These are phyloP conservation scores for Dicrurus megarhynchus DNA, from an alignment of 2,113 vertebrate species.

Conservation along the genomic window DNA sequence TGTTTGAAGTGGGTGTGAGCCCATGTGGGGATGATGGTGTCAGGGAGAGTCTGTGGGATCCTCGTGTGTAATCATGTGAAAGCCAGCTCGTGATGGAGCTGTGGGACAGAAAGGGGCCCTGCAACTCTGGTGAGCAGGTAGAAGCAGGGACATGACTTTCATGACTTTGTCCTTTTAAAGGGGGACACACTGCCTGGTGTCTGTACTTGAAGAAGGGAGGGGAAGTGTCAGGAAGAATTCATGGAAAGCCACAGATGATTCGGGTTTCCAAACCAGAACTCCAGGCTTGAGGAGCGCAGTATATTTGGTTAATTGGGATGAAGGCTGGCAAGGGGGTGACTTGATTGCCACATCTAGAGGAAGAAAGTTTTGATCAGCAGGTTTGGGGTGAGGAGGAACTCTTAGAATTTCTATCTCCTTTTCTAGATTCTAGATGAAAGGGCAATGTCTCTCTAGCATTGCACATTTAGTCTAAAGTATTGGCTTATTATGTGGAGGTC, in stretches of 20 bases:
- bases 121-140: background rate
- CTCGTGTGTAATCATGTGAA: fast-evolving
- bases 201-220: background rate
- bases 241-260: background rate
- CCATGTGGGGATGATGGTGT: background rate
- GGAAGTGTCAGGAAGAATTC: background rate
- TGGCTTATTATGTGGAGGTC: background rate
- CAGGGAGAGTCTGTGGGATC: background rate
- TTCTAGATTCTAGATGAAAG: background rate
- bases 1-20: background rate
- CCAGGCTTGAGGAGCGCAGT: background rate
- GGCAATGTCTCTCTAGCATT: background rate
- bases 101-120: background rate
- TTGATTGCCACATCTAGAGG: background rate
- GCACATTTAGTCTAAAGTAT: background rate
- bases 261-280: background rate
- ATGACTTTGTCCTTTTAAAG: background rate
- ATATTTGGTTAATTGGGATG: background rate
- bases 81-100: fast-evolving
- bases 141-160: background rate
- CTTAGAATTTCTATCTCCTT: background rate
- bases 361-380: background rate
- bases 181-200: background rate
- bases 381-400: background rate
- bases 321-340: background rate